Evolutionary conservation across 2,797 vertebrate genomes (phyloP).

Genomic region (Intellagama lesueurii): DNA sequence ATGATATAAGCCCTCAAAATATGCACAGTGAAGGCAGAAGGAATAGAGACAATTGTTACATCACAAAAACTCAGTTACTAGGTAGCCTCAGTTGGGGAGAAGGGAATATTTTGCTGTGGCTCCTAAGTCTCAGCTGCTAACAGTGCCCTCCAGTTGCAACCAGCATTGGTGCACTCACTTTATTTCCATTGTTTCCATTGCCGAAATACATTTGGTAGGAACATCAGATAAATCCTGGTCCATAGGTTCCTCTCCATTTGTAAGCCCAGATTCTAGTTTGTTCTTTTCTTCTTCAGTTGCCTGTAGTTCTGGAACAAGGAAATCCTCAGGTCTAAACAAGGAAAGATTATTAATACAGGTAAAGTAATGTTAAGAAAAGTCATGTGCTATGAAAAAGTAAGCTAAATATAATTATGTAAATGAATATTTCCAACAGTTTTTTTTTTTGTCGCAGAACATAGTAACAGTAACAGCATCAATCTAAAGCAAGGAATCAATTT

Average conservation of each 20-base stretch:
- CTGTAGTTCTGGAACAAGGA: constrained; percentile 97
- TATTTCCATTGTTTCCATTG: constrained; percentile 93
- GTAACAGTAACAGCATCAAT: not conserved
- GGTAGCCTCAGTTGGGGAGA: not conserved
- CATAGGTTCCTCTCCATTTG: constrained; percentile 97
- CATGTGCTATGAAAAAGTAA: not conserved
- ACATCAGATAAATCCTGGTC: constrained; percentile 97
- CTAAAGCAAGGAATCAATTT: no score
- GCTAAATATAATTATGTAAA: not conserved
- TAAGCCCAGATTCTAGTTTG: constrained; percentile 93
- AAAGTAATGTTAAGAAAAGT: not conserved
- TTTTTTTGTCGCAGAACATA: not conserved
- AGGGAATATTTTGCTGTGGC: not conserved
- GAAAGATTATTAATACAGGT: constrained; percentile 21
- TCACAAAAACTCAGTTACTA: not conserved
- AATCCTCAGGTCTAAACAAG: constrained; percentile 91
- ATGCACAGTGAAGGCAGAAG: not conserved
- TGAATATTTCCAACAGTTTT: not conserved
- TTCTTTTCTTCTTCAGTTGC: constrained; percentile 98
- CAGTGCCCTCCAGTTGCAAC: not conserved
- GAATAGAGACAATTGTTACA: not conserved
- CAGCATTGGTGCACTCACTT: constrained; percentile 82
- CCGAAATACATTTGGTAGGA: constrained; percentile 95
- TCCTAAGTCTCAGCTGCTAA: not conserved
- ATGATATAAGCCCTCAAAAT: not conserved